Evolutionary conservation across 2,797 vertebrate genomes (phyloP).

Genomic region (Momotus momota): DNA sequence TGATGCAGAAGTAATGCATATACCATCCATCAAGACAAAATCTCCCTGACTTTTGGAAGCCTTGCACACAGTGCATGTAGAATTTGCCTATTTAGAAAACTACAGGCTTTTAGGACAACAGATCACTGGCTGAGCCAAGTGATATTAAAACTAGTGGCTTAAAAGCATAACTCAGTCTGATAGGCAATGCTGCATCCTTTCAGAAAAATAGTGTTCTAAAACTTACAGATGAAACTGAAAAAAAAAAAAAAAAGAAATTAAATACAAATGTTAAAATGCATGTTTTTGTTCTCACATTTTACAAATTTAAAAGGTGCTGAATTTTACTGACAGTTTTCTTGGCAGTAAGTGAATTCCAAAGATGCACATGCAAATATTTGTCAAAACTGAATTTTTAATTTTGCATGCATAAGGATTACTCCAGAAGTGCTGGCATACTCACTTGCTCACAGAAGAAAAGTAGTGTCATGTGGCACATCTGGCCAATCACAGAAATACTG

Average conservation of each 20-base stretch:
- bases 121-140: neutral
- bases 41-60: neutral
- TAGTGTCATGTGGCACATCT: neutral
- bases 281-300: constrained; percentile 73
- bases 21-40: neutral
- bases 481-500: constrained; percentile 26
- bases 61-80: accelerated
- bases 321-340: constrained; percentile 68
- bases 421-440: constrained; percentile 46
- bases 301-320: constrained; percentile 59
- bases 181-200: neutral
- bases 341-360: constrained; percentile 61
- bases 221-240: constrained; percentile 24
- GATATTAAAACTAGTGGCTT: neutral
- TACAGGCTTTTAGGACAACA: neutral
- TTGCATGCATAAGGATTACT: constrained; percentile 45
- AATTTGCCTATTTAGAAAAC: neutral
- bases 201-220: neutral
- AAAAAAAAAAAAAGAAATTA: neutral
- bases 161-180: neutral
- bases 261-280: constrained; percentile 60
- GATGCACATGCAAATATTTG: constrained; percentile 72
- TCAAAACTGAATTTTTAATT: constrained; percentile 68
- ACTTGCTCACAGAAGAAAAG: constrained; percentile 11
- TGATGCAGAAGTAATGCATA: neutral